phyloP scores from a whole-genome alignment of 2,113 vertebrate genomes.

The Vicugna pacos region DNA sequence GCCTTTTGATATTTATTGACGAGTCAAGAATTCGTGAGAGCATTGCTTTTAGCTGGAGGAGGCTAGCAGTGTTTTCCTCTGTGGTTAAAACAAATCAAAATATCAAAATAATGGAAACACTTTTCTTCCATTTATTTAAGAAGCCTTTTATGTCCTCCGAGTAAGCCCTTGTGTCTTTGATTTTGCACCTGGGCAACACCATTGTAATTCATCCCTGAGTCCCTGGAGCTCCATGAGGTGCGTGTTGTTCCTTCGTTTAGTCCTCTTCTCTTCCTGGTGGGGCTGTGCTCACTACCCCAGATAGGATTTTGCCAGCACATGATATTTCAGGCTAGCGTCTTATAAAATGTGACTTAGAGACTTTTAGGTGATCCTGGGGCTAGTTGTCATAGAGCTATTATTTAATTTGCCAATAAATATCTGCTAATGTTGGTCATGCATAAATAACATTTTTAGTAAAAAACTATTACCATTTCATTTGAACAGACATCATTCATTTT shows the following conservation, averaged over 20 bases:
- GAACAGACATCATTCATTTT: background rate
- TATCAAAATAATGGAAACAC: background rate
- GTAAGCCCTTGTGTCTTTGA: background rate
- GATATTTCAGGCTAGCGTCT: slow-evolving; percentile 5
- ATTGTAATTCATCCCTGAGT: background rate
- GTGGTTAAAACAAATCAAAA: background rate
- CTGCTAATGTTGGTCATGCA: background rate
- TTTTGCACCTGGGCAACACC: background rate
- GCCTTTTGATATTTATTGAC: slow-evolving; percentile 25
- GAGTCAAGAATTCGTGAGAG: background rate
- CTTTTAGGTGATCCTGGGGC: background rate
- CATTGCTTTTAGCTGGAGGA: background rate
- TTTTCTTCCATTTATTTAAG: background rate
- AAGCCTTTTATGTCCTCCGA: background rate
- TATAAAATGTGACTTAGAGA: background rate
- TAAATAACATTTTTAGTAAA: slow-evolving; percentile 17
- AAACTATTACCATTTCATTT: background rate
- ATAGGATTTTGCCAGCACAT: background rate
- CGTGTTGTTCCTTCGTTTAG: background rate
- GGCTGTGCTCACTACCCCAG: background rate
- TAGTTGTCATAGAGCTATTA: background rate
- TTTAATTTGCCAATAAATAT: background rate
- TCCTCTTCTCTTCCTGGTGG: background rate
- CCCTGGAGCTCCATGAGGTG: background rate
- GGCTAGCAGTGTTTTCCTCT: background rate